Evolutionary conservation across 2,888 invertebrate species (phyloP), one percentile per base, ranked within the genome.

Genomic region (Polyploca ridens): DNA sequence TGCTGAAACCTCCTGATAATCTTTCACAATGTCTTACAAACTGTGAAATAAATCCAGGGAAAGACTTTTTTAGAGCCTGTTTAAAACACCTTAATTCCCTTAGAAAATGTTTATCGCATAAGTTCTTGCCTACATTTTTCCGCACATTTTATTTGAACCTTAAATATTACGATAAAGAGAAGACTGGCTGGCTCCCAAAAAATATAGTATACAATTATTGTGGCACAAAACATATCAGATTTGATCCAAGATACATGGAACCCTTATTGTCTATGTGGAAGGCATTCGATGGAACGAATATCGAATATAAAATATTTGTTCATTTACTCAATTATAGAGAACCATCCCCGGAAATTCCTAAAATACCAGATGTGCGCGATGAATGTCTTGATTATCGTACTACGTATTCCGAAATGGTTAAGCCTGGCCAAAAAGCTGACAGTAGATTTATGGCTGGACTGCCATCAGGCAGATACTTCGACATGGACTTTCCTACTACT

Each of bases 251-350:
- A 33, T 80, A 94, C 27, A 86, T 95, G n/a, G 94, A 95, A 74
- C 91, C 93, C 0, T 78, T 95, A 13, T 78, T 95, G 41, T 79
- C 80, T 11, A 81, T 93, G 74, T 89, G 94, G 85, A 77, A 90
- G 27, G 94, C 94, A 14, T 92, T 94, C 66, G 84, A 91, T 62
- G 91, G 94, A 8, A 80, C 86, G 14, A 81, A 82, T 63, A 91
- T 95, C 63, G 79, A 94, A 73, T 95, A 95, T 64, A 86, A 88
- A 77, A 91, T 81, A 38, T 95, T 95, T 74, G 85, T 94, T 6
- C 87, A 89, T 62, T 78, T 95, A 5, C 79, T 95, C 16, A 92
- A 95, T 76, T 90, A 89, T 62, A 90, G 87, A 73, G 83, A 87
- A 70, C 87, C 87, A 10, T 86, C 86, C 27, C 90, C 90, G 38